phyloP scores from a whole-genome alignment of 2,888 invertebrate species.

The Auanema sp. region DNA sequence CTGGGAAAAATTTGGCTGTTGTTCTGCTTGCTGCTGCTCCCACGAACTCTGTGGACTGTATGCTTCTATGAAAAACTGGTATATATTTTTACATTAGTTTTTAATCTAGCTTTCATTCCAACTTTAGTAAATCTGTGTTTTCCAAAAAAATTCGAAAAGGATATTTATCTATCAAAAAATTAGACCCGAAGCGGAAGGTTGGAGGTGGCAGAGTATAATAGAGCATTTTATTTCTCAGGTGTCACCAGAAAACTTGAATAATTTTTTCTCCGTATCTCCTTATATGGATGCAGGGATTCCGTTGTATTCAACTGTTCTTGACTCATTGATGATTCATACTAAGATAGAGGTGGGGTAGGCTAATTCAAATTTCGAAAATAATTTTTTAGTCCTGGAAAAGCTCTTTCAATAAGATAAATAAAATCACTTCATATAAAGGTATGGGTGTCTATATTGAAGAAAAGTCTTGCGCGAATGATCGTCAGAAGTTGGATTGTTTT shows the following conservation, averaged over 20 bases:
- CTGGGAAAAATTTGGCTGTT: constrained; percentile 8
- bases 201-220: neutral
- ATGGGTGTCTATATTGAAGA: constrained; percentile 4
- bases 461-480: neutral
- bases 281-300: constrained; percentile 11
- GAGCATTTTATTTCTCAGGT: neutral
- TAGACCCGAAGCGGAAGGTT: constrained; percentile 1
- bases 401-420: no score
- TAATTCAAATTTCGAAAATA: neutral
- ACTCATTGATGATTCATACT: neutral
- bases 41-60: neutral
- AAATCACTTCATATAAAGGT: neutral
- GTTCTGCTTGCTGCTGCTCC: constrained; percentile 10
- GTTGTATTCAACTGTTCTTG: constrained; percentile 11
- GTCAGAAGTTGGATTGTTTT: constrained; percentile 7
- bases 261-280: constrained; percentile 10
- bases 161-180: constrained; percentile 3
- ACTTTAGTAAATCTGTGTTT: neutral
- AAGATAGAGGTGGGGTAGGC: constrained; percentile 1
- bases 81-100: no score
- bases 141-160: constrained; percentile 8
- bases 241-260: neutral
- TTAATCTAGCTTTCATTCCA: neutral
- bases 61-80: neutral
- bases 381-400: neutral